A percentile compares a stretch with the other conserved stretches of the same genome.
Evolutionary conservation across 1,140 invertebrate species (phyloP).

Genomic region (Chironomus striatipennis): DNA sequence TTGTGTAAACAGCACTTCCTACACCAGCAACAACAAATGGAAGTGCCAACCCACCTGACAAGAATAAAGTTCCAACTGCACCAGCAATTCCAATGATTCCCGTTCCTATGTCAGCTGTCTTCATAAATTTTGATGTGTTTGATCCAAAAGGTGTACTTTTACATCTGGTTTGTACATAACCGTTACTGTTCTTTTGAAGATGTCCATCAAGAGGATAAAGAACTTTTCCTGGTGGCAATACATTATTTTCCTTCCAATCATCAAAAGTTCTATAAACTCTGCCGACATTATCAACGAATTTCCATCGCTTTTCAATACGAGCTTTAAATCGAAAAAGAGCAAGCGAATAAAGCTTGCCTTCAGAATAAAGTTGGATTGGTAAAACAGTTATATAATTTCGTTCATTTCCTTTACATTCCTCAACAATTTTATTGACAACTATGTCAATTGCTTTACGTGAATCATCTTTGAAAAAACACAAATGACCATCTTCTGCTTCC

Average conservation of each 20-base stretch:
- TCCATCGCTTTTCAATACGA: not conserved
- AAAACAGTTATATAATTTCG: not conserved
- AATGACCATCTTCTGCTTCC: not conserved
- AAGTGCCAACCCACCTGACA: not conserved
- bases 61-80: not conserved
- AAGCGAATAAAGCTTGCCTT: slow-evolving; percentile 10
- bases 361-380: slow-evolving; percentile 4
- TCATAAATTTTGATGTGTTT: slow-evolving; percentile 17
- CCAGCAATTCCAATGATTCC: not conserved
- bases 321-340: not conserved
- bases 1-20: not conserved
- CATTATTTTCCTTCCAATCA: slow-evolving; percentile 13
- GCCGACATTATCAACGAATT: slow-evolving; percentile 7
- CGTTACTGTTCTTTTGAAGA: not conserved
- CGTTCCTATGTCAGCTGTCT: not conserved
- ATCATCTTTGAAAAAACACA: slow-evolving; percentile 13
- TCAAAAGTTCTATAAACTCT: not conserved
- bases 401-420: slow-evolving; percentile 2
- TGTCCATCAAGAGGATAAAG: not conserved
- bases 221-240: not conserved
- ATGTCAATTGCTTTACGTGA: slow-evolving; percentile 7
- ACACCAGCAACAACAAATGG: slow-evolving; percentile 19
- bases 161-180: slow-evolving; percentile 2
- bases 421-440: not conserved
- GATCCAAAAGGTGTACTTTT: slow-evolving; percentile 5